A percentile compares a stretch with the other conserved stretches of the same genome.
Conservation (phyloP, 2,888 invertebrate species). For the Thymelicus lineola region DNA sequence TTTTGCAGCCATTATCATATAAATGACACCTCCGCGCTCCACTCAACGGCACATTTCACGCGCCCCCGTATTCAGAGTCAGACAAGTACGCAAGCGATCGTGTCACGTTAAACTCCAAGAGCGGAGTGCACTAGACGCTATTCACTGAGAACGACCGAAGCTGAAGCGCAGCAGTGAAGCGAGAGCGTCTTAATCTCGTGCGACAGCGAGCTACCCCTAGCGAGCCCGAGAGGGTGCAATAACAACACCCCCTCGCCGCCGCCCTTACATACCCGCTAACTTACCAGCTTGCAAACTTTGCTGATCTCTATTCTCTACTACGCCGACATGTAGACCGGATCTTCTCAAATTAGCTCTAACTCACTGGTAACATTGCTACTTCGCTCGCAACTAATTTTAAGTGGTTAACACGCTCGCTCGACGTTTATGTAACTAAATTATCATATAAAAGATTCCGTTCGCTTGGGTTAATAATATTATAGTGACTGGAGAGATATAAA, state of each 20-base stretch:
- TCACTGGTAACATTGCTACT: slow-evolving; percentile 45
- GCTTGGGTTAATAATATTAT: background rate
- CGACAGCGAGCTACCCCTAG: slow-evolving; percentile 76
- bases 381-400: slow-evolving; percentile 13
- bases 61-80: slow-evolving; percentile 26
- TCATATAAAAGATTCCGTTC: background rate
- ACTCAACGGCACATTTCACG: slow-evolving; percentile 12
- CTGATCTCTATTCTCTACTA: slow-evolving; percentile 80
- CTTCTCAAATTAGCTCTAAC: slow-evolving; percentile 73
- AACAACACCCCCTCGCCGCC: slow-evolving; percentile 67
- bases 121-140: slow-evolving; percentile 59
- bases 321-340: slow-evolving; percentile 72
- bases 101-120: slow-evolving; percentile 56
- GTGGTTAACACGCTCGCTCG: slow-evolving; percentile 1
- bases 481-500: background rate
- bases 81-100: slow-evolving; percentile 44
- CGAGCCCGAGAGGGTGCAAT: slow-evolving; percentile 83
- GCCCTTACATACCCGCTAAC: slow-evolving; percentile 65
- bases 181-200: slow-evolving; percentile 78
- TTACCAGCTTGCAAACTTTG: slow-evolving; percentile 74
- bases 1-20: slow-evolving; percentile 30
- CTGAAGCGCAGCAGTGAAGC: slow-evolving; percentile 74
- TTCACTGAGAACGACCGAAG: slow-evolving; percentile 67
- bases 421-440: background rate
- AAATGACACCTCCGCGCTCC: slow-evolving; percentile 18